These are phyloP conservation scores for Tipula vernalis DNA, from an alignment of 2,888 invertebrate genomes.

Conservation along the genomic window DNA sequence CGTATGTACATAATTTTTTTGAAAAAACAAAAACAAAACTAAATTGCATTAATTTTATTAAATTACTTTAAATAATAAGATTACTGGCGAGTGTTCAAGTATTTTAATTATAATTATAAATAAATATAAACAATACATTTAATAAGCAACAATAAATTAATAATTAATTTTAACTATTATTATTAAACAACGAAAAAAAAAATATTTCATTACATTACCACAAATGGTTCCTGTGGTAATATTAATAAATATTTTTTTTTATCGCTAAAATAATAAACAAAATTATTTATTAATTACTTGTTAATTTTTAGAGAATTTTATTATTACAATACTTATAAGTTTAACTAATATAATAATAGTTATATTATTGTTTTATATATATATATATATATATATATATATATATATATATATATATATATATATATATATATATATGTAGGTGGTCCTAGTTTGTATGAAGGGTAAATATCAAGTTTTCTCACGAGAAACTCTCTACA, in stretches of 20 bases:
- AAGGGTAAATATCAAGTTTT: no score
- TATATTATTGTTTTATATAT: not conserved
- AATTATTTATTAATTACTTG: not conserved
- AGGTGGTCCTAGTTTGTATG: no score
- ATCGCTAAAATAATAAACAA: not conserved
- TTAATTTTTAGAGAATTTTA: not conserved
- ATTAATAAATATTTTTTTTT: not conserved
- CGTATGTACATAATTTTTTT: not conserved
- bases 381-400: no score
- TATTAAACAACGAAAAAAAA: not conserved
- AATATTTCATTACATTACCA: not conserved
- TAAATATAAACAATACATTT: not conserved
- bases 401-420: not conserved
- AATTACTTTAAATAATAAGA: not conserved
- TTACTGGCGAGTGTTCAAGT: not conserved
- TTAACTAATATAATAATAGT: not conserved
- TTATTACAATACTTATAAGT: not conserved
- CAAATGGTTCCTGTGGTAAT: not conserved
- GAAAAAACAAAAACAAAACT: not conserved
- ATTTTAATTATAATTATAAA: not conserved
- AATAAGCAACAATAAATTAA: not conserved
- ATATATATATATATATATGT: not conserved
- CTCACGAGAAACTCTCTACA: no score
- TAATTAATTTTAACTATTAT: not conserved
- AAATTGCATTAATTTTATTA: not conserved